phyloP scores from a whole-genome alignment of 1,140 invertebrate species.

The Aphelenchoides fujianensis region DNA sequence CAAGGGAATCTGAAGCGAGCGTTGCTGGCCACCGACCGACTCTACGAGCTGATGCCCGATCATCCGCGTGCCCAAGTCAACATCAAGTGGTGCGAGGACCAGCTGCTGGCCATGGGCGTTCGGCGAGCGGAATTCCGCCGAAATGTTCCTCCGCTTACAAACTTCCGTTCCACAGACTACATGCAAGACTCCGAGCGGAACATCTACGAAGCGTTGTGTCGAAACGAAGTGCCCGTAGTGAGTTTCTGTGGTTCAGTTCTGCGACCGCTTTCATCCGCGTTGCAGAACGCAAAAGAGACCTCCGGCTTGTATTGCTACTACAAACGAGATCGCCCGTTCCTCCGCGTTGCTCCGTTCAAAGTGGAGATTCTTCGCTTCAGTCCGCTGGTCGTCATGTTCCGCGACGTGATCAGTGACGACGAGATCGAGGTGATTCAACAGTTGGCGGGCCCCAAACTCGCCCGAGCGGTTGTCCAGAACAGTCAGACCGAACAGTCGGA shows the following conservation, averaged over 20 bases:
- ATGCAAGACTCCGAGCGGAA: slow-evolving; percentile 61
- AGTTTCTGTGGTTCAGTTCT: slow-evolving; percentile 16
- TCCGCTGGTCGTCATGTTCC: slow-evolving; percentile 78
- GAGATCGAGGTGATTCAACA: slow-evolving; percentile 85
- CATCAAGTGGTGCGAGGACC: slow-evolving; percentile 48
- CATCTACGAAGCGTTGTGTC: slow-evolving; percentile 79
- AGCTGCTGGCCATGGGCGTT: slow-evolving; percentile 54
- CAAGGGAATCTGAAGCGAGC: slow-evolving; percentile 79
- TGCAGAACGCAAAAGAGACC: slow-evolving; percentile 62
- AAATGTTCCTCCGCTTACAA: slow-evolving; percentile 36
- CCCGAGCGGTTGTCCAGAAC: slow-evolving; percentile 91
- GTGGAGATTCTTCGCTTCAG: slow-evolving; percentile 79
- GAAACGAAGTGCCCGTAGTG: slow-evolving; percentile 73
- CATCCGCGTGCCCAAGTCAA: slow-evolving; percentile 50
- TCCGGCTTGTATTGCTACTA: slow-evolving; percentile 73
- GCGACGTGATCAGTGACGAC: slow-evolving; percentile 79
- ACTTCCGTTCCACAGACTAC: slow-evolving; percentile 34
- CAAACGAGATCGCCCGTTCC: slow-evolving; percentile 70
- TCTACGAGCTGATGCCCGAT: slow-evolving; percentile 70
- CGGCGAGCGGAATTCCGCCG: slow-evolving; percentile 67
- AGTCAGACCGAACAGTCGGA: slow-evolving; percentile 86
- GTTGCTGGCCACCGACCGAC: slow-evolving; percentile 80
- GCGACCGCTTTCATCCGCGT: background rate
- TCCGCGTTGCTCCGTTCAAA: slow-evolving; percentile 80
- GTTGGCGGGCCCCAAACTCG: slow-evolving; percentile 79